These are phyloP conservation scores for Apodemia hepburni DNA, from an alignment of 2,888 invertebrate genomes.

Conservation along the genomic window DNA sequence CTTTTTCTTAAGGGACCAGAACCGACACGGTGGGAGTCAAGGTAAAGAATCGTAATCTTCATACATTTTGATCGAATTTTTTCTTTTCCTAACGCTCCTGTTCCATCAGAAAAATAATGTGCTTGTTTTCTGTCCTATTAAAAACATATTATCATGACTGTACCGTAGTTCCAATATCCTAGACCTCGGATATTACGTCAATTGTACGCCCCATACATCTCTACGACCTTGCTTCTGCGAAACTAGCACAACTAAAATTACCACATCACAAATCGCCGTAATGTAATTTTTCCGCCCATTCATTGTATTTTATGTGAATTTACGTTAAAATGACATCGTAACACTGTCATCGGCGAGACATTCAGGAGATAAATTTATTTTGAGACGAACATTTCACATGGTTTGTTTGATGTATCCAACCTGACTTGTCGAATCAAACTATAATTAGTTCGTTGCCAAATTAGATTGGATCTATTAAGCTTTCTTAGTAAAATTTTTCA, in stretches of 20 bases:
- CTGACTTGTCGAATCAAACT: neutral
- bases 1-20: too few species aligned
- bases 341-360: conserved; percentile 29
- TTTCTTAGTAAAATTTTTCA: too few species aligned
- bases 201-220: conserved; percentile 3
- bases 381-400: neutral
- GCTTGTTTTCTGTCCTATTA: too few species aligned
- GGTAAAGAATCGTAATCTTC: too few species aligned
- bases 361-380: conserved; percentile 20
- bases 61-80: too few species aligned
- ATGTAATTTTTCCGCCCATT: conserved; percentile 53
- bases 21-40: too few species aligned
- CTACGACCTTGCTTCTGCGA: conserved; percentile 37
- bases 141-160: too few species aligned
- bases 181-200: neutral
- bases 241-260: conserved; percentile 48
- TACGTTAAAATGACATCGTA: conserved; percentile 36
- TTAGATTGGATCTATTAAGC: too few species aligned
- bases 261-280: conserved; percentile 26
- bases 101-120: too few species aligned
- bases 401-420: neutral
- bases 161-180: neutral
- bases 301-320: conserved; percentile 45
- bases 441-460: neutral
- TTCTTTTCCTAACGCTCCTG: too few species aligned